These are phyloP conservation scores for Pterophyllum scalare DNA, from an alignment of 2,113 vertebrate genomes.

Conservation along the genomic window DNA sequence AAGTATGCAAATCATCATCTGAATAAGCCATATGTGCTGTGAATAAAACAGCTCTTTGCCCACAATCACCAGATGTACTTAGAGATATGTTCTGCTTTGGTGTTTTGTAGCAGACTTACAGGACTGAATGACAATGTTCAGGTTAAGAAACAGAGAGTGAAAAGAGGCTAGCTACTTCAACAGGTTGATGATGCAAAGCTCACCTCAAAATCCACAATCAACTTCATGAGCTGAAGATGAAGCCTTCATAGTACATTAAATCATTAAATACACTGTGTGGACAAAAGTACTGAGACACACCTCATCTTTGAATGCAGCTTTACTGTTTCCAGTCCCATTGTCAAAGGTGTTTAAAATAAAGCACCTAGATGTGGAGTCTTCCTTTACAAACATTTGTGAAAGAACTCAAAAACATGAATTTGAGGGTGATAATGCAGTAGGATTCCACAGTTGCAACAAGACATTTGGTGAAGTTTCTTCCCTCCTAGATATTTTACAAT, in stretches of 20 bases:
- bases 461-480: neutral
- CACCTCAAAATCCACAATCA: neutral
- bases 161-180: neutral
- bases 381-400: neutral
- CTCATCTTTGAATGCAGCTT: no score
- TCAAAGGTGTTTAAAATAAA: neutral
- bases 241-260: neutral
- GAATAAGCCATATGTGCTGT: neutral
- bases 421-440: neutral
- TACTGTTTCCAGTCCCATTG: neutral
- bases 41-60: neutral
- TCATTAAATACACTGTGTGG: neutral
- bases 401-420: neutral
- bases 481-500: neutral
- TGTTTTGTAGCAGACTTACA: neutral
- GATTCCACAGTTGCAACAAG: neutral
- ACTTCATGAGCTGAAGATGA: neutral
- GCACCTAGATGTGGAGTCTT: neutral
- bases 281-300: no score
- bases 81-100: neutral
- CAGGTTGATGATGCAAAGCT: neutral
- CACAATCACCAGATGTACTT: neutral
- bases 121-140: neutral
- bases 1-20: neutral
- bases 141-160: neutral